These are phyloP conservation scores for Bombus confusus DNA, from an alignment of 1,140 invertebrate species.

Conservation along the genomic window DNA sequence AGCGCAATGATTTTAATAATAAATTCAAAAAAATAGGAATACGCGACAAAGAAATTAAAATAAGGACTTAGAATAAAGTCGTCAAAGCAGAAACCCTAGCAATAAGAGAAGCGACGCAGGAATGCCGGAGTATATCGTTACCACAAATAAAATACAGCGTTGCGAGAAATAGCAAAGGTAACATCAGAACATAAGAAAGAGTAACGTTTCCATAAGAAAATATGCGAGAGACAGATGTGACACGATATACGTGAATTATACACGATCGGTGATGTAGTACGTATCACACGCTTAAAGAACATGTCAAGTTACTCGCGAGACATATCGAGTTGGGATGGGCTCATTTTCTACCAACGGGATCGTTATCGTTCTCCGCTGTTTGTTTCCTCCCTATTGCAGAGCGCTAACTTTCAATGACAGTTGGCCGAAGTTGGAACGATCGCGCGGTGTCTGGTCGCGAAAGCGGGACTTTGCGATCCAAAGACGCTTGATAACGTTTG, in stretches of 20 bases:
- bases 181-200: background rate
- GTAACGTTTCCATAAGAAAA: background rate
- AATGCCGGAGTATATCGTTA: no score
- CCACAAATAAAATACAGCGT: no score
- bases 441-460: slow-evolving; percentile 12
- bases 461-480: slow-evolving; percentile 5
- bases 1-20: no score
- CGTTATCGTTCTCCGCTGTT: background rate
- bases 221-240: background rate
- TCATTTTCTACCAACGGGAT: background rate
- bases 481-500: slow-evolving; percentile 26
- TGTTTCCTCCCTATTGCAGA: background rate
- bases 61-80: no score
- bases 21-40: no score
- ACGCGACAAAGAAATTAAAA: no score
- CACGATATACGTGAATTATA: background rate
- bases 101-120: no score
- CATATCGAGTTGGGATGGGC: background rate
- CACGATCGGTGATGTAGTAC: background rate
- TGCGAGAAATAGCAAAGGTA: no score
- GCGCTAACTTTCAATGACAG: slow-evolving; percentile 25
- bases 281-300: background rate
- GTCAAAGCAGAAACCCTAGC: no score
- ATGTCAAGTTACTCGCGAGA: background rate
- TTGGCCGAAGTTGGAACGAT: slow-evolving; percentile 16